Conservation (phyloP, 2,113 vertebrate genomes). For the Tupaia tana region DNA sequence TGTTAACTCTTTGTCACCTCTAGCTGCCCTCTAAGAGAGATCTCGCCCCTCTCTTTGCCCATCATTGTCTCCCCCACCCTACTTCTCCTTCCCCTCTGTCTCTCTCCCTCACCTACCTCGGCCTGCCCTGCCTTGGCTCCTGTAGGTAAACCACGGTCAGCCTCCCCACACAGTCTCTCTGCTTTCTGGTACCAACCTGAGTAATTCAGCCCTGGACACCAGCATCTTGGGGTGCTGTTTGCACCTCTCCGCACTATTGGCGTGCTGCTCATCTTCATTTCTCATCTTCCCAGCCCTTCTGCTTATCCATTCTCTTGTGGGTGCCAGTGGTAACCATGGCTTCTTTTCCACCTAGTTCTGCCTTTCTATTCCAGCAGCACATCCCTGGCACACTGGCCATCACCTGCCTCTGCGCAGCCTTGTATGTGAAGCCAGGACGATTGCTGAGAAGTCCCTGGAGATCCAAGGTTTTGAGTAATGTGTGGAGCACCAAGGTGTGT, state of each 20-base stretch:
- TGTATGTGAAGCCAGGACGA: not conserved
- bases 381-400: not conserved
- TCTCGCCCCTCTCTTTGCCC: not conserved
- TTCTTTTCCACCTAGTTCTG: not conserved
- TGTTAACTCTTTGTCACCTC: not conserved
- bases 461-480: not conserved
- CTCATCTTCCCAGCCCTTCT: not conserved
- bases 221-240: not conserved
- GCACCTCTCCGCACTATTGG: not conserved
- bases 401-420: not conserved
- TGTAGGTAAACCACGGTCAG: not conserved
- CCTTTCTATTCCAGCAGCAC: not conserved
- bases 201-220: not conserved
- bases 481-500: not conserved
- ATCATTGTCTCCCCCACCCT: not conserved
- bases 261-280: not conserved
- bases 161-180: not conserved
- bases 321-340: not conserved
- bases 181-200: not conserved
- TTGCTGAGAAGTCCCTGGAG: not conserved
- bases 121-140: not conserved
- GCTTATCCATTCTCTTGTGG: not conserved
- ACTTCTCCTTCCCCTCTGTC: not conserved
- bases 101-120: not conserved
- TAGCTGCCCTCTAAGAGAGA: not conserved